phyloP scores from a whole-genome alignment of 2,888 invertebrate species.

The Lottia scabra region DNA sequence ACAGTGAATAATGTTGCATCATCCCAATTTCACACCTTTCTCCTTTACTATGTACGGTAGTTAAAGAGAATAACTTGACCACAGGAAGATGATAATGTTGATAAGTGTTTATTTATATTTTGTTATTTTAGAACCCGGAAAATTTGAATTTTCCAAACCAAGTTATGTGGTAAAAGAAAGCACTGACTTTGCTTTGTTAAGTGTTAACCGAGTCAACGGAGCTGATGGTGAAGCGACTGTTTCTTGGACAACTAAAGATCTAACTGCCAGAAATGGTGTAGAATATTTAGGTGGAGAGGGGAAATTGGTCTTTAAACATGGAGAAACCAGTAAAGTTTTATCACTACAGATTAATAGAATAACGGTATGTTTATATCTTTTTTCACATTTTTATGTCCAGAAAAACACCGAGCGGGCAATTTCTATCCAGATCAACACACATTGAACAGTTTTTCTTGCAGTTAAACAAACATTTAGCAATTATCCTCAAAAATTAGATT shows the following conservation, averaged over 20 bases:
- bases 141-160: slow-evolving; percentile 73
- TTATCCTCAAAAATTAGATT: too few species aligned
- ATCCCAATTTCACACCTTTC: too few species aligned
- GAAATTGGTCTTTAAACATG: slow-evolving; percentile 66
- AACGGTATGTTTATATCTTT: slow-evolving; percentile 49
- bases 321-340: slow-evolving; percentile 72
- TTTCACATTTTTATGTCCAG: too few species aligned
- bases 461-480: too few species aligned
- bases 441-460: too few species aligned
- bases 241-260: slow-evolving; percentile 73
- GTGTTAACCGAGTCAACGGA: slow-evolving; percentile 72
- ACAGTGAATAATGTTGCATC: too few species aligned
- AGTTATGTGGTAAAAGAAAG: slow-evolving; percentile 74
- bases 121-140: slow-evolving; percentile 72
- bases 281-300: slow-evolving; percentile 74
- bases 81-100: too few species aligned
- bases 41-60: too few species aligned
- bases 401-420: too few species aligned
- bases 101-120: not conserved
- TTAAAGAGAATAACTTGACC: too few species aligned
- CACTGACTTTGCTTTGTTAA: slow-evolving; percentile 70
- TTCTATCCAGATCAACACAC: too few species aligned
- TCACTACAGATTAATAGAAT: slow-evolving; percentile 74
- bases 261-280: slow-evolving; percentile 72
- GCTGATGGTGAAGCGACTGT: slow-evolving; percentile 73